Conservation (phyloP, 2,113 vertebrate species). For the Acanthochromis polyacanthus region DNA sequence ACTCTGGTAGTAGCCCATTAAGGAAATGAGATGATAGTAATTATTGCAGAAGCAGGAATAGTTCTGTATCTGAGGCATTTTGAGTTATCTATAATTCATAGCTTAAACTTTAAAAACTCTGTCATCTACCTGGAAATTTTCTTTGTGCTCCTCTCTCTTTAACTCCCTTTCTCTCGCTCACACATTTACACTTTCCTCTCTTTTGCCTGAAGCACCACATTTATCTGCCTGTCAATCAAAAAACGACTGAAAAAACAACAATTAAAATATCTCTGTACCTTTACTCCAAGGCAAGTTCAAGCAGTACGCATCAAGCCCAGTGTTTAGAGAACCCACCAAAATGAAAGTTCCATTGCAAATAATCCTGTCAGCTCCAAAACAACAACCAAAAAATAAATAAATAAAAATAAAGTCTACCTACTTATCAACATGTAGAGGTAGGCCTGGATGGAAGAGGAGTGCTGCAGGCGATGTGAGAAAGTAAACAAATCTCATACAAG, state of each 20-base stretch:
- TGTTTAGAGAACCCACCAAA: constrained; percentile 46
- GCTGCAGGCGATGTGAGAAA: constrained; percentile 62
- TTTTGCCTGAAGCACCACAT: constrained; percentile 57
- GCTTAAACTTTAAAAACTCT: constrained; percentile 16
- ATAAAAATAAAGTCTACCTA: constrained; percentile 16
- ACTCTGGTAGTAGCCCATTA: too few relatives aligned
- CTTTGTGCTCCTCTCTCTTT: constrained; percentile 6
- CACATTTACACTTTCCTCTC: constrained; percentile 4
- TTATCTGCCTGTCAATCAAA: constrained; percentile 73
- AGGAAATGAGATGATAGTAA: too few relatives aligned
- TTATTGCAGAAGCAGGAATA: too few relatives aligned
- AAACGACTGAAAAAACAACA: neutral
- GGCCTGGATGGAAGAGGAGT: constrained; percentile 47
- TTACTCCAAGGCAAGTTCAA: constrained; percentile 65
- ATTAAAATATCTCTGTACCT: constrained; percentile 65
- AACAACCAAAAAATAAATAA: constrained; percentile 7
- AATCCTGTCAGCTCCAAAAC: constrained; percentile 42
- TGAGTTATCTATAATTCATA: constrained; percentile 17
- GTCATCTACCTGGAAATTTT: constrained; percentile 13
- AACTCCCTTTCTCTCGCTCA: neutral
- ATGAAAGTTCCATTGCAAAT: constrained; percentile 40
- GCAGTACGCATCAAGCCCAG: constrained; percentile 41
- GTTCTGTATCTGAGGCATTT: neutral
- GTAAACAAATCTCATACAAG: constrained; percentile 65
- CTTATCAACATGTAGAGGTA: constrained; percentile 55